Conservation (phyloP, 2,113 vertebrate species). For the Psittacula cyanocephala region DNA sequence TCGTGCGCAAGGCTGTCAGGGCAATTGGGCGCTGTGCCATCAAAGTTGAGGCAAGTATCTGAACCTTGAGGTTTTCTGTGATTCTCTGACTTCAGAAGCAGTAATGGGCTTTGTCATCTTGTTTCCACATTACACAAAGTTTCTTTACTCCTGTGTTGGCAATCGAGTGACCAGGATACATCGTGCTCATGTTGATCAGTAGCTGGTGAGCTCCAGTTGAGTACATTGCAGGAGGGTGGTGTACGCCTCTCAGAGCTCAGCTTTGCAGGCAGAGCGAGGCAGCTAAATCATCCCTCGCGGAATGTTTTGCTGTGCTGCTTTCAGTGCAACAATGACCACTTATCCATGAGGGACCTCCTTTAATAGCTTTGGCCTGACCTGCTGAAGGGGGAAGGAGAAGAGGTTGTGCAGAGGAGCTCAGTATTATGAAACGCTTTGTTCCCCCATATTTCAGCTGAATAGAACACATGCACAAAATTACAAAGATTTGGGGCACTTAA, state of each 20-base stretch:
- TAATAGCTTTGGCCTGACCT: background rate
- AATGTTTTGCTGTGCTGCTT: background rate
- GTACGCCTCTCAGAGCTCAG: background rate
- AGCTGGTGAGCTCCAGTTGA: background rate
- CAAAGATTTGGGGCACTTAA: background rate
- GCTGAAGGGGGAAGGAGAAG: background rate
- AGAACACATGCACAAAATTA: background rate
- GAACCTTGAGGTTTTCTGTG: background rate
- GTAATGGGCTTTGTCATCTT: background rate
- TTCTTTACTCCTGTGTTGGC: background rate
- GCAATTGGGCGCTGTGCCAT: constrained; percentile 98
- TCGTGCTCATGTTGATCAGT: background rate
- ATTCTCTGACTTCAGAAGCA: background rate
- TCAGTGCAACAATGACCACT: background rate
- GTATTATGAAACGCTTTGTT: background rate
- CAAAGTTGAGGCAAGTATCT: constrained; percentile 89
- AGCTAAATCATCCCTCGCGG: background rate
- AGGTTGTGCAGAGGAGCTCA: background rate
- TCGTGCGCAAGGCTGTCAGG: constrained; percentile 95
- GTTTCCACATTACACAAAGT: accelerated
- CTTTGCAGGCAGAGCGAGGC: background rate
- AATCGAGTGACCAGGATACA: background rate
- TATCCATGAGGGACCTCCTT: background rate
- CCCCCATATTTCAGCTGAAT: background rate
- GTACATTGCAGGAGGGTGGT: accelerated